Evolutionary conservation across 2,797 vertebrate genomes (phyloP), one percentile per base, ranked within the genome.

Genomic region (Cyprinodon diabolis): DNA sequence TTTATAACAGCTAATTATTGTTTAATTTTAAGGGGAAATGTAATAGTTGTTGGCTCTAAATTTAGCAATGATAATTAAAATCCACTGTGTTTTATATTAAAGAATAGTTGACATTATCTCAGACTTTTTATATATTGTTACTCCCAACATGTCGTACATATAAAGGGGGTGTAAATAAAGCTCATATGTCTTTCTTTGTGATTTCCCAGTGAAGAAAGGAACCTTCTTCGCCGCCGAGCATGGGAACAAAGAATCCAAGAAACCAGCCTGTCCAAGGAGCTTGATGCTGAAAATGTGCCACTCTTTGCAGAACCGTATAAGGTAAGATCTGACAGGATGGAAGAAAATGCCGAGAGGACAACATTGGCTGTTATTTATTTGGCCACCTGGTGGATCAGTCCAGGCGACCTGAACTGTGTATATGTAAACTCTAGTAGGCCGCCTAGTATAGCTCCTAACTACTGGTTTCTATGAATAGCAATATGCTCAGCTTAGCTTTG

Each of bases 261-360:
- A 90, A 92, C 90, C 74, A 95, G 94, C 82, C 96, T 95, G 87
- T 94, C 95, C 79, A 94, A 94, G 92, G 95, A 96, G 63, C 82
- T 87, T 21, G 93, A 94, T 74, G 74, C 87, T 9, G 92, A 96
- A 77, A 95, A 93, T 67, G 91, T 90, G 7, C 97, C 97, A 0
- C 96, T 98, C 69, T 99, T 99, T 89, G 95, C 95, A 85, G 94
- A 97, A 84, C 98, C 98, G n/a, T 98, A 97, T 91, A 99, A 98
- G 97, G 98, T 99, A 94, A 86, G 76, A 35, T 6, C n/a, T 13
- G 14, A 6, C 15, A 11, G 30, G 19, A 4, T 7, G 13, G 19
- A 49, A 35, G 23, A 10, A 13, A 49, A 43, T 60, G 12, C 60
- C 63, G n/a, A 45, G 51, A 71, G 4, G 14, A 30, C n/a, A 13